A percentile compares a stretch with the other conserved stretches of the same genome.
Evolutionary conservation across 2,888 invertebrate species (phyloP).

Genomic region (Smittia aterrima): DNA sequence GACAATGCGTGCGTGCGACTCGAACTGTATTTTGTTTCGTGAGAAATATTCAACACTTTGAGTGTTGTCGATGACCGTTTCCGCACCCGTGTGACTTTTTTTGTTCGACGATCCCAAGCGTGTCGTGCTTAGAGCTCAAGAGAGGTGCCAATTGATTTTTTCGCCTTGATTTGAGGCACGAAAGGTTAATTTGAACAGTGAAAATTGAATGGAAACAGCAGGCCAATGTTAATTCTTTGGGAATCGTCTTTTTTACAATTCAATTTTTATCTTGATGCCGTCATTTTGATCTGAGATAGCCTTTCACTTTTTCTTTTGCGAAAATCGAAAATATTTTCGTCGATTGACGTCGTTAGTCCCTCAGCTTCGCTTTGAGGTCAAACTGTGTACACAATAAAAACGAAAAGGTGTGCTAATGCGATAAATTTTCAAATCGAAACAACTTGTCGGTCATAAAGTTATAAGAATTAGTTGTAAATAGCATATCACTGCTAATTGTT

Average conservation of each 20-base stretch:
- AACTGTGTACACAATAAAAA: too few relatives aligned
- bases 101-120: neutral
- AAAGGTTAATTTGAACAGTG: neutral
- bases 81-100: neutral
- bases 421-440: neutral
- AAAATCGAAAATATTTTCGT: too few relatives aligned
- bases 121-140: neutral
- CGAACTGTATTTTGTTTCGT: neutral
- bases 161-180: neutral
- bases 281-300: too few relatives aligned
- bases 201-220: neutral
- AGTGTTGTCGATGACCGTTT: neutral
- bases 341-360: too few relatives aligned
- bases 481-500: neutral
- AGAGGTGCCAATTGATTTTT: slow-evolving; percentile 1
- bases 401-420: neutral
- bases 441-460: slow-evolving; percentile 15
- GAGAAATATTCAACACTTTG: neutral
- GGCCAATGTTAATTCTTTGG: neutral
- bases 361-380: too few relatives aligned
- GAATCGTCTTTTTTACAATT: too few relatives aligned
- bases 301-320: too few relatives aligned
- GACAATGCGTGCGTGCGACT: neutral
- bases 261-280: too few relatives aligned
- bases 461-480: neutral